Conservation (phyloP, 2,797 vertebrate species). For the Diglossa cyanea region DNA sequence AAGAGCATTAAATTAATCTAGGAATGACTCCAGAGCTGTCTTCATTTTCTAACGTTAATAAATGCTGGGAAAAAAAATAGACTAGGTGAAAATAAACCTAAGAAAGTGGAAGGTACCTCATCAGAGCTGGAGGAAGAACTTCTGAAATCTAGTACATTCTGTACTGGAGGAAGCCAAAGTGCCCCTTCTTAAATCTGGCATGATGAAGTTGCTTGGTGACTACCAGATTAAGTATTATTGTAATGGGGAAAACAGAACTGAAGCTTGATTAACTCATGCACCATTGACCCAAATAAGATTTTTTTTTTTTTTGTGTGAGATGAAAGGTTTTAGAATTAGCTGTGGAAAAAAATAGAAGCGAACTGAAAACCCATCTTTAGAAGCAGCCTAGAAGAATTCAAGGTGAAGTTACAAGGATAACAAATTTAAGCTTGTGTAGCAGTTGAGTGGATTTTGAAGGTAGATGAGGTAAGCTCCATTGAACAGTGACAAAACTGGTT, state of each 20-base stretch:
- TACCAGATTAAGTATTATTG: background rate
- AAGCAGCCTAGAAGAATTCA: background rate
- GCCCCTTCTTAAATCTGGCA: background rate
- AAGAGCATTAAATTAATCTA: background rate
- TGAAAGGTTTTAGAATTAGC: background rate
- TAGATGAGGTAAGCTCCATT: background rate
- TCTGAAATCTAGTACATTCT: background rate
- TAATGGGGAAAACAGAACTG: background rate
- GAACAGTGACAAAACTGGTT: background rate
- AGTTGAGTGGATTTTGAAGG: background rate
- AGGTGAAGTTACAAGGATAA: background rate
- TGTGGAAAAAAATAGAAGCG: background rate
- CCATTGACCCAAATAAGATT: background rate
- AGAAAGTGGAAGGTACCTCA: background rate
- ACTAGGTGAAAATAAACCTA: background rate
- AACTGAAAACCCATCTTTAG: background rate
- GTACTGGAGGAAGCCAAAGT: background rate
- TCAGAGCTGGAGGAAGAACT: background rate
- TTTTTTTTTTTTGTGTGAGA: background rate
- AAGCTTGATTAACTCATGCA: background rate
- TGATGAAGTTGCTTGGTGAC: background rate
- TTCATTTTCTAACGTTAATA: background rate
- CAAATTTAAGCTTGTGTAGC: background rate
- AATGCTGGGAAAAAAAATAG: background rate
- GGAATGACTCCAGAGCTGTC: background rate